Conservation (phyloP, 1,140 invertebrate genomes). For the Conus ventricosus region DNA sequence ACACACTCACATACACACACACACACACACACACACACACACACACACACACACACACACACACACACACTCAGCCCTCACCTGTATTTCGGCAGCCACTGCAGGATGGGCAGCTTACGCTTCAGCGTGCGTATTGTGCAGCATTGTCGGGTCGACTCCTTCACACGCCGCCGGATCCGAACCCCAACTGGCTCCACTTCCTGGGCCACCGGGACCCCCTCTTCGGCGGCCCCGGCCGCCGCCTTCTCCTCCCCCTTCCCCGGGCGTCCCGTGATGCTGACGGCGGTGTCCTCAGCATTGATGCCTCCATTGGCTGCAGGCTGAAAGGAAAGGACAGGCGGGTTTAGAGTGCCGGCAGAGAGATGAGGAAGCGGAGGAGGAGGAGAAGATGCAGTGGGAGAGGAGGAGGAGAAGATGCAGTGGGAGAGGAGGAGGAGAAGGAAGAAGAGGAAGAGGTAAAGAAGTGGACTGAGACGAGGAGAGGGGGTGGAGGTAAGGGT, state of each 20-base stretch:
- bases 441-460: no score
- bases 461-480: no score
- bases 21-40: no score
- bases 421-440: no score
- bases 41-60: neutral
- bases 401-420: no score
- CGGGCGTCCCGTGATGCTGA: neutral
- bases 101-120: constrained; percentile 62
- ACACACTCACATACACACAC: no score
- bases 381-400: neutral
- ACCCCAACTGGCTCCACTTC: neutral
- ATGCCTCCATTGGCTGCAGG: constrained; percentile 24
- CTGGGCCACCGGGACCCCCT: neutral
- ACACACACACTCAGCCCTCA: constrained; percentile 30
- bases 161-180: constrained; percentile 30
- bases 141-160: constrained; percentile 45
- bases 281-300: constrained; percentile 13
- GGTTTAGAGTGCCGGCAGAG: no score
- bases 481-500: no score
- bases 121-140: constrained; percentile 55
- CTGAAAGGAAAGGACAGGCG: neutral
- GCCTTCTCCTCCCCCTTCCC: constrained; percentile 1
- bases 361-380: neutral
- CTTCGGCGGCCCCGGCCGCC: neutral
- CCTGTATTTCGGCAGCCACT: constrained; percentile 68